Conservation (phyloP, 2,888 invertebrate genomes). For the Pristionchus mayeri region DNA sequence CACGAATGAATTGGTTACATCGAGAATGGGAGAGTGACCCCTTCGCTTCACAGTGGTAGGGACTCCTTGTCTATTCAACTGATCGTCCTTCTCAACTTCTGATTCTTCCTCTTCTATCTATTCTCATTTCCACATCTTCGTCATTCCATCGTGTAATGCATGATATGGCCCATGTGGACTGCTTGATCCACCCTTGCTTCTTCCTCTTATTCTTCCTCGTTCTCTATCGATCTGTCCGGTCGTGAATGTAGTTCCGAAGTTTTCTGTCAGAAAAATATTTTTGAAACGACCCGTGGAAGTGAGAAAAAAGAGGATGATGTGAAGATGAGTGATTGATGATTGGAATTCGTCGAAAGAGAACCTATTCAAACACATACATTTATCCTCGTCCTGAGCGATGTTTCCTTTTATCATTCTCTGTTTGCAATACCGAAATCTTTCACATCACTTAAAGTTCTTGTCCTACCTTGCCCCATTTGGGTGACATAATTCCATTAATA, state of each 20-base stretch:
- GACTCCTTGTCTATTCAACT: background rate
- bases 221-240: background rate
- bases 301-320: constrained; percentile 3
- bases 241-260: background rate
- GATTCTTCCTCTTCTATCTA: background rate
- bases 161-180: background rate
- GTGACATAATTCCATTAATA: constrained; percentile 28
- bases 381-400: background rate
- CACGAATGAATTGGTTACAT: constrained; percentile 3
- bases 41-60: too few relatives aligned
- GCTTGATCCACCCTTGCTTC: background rate
- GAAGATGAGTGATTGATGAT: constrained; percentile 9
- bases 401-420: too few relatives aligned
- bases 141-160: background rate
- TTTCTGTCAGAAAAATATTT: background rate
- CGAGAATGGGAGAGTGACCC: constrained; percentile 23
- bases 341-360: background rate
- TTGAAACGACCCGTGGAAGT: background rate
- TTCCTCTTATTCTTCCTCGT: background rate
- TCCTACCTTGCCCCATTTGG: background rate
- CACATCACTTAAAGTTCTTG: too few relatives aligned
- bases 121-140: background rate
- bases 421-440: too few relatives aligned
- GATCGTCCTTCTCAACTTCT: background rate
- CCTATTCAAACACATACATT: background rate